Percentiles rank a stretch among this genome's conserved stretches.
Conservation (phyloP, 92 coral and sea anemone species). For the Pocillopora meandrina region DNA sequence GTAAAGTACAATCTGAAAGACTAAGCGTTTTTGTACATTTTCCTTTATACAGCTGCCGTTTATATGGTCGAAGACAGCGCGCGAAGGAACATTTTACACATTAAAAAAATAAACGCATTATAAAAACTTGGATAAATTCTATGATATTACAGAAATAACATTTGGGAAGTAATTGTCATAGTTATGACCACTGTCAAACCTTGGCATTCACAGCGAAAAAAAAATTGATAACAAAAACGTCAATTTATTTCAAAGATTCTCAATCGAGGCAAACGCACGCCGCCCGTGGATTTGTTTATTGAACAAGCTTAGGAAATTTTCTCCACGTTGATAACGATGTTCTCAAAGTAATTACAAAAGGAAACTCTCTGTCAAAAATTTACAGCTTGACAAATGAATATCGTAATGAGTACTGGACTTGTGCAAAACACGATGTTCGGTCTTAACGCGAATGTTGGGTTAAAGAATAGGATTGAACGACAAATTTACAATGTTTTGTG, state of each 20-base stretch:
- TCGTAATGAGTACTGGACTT: constrained; percentile 15
- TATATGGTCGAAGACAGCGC: not conserved
- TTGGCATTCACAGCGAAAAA: not conserved
- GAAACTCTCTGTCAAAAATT: constrained; percentile 41
- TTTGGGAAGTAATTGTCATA: constrained; percentile 5
- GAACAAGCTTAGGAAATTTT: not conserved
- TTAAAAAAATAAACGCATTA: not conserved
- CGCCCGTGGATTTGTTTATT: too few relatives aligned
- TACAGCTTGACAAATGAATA: constrained; percentile 35
- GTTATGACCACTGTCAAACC: not conserved
- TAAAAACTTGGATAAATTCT: not conserved
- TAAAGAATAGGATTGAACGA: not conserved
- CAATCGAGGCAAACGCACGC: not conserved
- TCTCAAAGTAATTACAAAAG: constrained; percentile 31
- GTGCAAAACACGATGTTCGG: constrained; percentile 14
- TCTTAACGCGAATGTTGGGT: not conserved
- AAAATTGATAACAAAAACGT: not conserved
- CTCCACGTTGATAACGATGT: not conserved
- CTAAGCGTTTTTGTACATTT: not conserved
- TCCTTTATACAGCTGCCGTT: constrained; percentile 9
- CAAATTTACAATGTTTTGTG: not conserved
- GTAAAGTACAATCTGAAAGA: not conserved
- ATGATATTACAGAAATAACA: constrained; percentile 20
- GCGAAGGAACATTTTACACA: not conserved
- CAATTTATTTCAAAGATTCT: not conserved